Conservation (phyloP, 2,888 invertebrate species). For the Mamestra brassicae region DNA sequence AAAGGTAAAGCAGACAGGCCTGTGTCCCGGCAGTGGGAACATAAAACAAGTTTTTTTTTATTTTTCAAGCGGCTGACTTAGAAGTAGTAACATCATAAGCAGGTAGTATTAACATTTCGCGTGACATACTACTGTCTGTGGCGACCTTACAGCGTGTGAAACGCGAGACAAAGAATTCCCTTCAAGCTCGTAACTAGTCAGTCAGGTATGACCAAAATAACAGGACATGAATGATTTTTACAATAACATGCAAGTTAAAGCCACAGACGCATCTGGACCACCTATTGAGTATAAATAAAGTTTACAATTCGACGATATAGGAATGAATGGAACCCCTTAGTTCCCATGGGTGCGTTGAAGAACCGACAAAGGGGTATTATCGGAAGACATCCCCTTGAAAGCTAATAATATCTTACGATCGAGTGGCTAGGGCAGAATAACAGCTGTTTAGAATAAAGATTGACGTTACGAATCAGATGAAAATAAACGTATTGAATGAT, state of each 20-base stretch:
- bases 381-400: conserved; percentile 15
- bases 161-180: neutral
- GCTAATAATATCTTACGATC: conserved; percentile 40
- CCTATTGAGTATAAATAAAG: conserved; percentile 5
- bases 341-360: conserved; percentile 25
- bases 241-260: conserved; percentile 5
- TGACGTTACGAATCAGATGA: neutral
- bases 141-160: neutral
- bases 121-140: neutral
- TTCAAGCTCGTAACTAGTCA: neutral
- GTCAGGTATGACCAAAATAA: neutral
- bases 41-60: too few relatives aligned
- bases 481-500: neutral
- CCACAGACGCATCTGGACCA: conserved; percentile 19
- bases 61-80: neutral
- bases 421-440: neutral
- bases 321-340: conserved; percentile 19
- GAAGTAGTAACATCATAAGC: neutral
- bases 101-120: neutral
- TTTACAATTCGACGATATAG: neutral
- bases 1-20: neutral
- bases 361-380: conserved; percentile 18
- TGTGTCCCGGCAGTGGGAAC: too few relatives aligned
- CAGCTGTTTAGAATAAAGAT: conserved; percentile 14
- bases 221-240: neutral